A percentile compares a stretch with the other conserved stretches of the same genome.
phyloP scores from a whole-genome alignment of 1,140 invertebrate species.

The Drosophila quadrilineata region DNA sequence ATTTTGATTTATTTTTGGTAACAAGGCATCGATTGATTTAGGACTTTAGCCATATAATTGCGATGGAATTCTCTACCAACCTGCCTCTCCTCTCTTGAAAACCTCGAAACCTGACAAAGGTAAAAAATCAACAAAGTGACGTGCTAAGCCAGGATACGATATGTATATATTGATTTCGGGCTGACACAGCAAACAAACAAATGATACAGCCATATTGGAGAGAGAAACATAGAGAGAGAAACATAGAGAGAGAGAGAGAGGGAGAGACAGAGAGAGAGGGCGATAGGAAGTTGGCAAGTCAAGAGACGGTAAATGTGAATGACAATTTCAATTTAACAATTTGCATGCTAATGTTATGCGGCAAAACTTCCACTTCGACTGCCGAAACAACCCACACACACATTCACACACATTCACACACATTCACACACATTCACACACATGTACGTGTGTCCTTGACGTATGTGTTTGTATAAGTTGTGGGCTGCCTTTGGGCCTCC shows the following conservation, averaged over 20 bases:
- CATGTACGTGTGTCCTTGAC: neutral
- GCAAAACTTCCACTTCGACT: slow-evolving; percentile 34
- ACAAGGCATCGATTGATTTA: slow-evolving; percentile 54
- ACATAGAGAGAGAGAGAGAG: neutral
- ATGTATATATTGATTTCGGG: slow-evolving; percentile 50
- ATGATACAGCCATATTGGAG: slow-evolving; percentile 6
- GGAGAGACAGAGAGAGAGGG: neutral
- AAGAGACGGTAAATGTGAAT: slow-evolving; percentile 69
- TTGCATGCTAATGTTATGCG: slow-evolving; percentile 71
- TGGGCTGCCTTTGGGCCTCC: slow-evolving; percentile 41
- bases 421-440: neutral
- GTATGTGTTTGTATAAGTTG: slow-evolving; percentile 23
- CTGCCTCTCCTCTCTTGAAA: too few relatives aligned
- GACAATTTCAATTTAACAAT: slow-evolving; percentile 78
- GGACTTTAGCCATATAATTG: slow-evolving; percentile 42
- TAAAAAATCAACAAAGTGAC: slow-evolving; percentile 43
- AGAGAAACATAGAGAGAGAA: neutral
- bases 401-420: neutral
- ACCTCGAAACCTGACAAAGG: slow-evolving; percentile 46
- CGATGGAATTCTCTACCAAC: too few relatives aligned
- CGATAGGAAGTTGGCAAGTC: slow-evolving; percentile 39
- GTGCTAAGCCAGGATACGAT: slow-evolving; percentile 34
- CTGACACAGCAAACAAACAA: slow-evolving; percentile 2
- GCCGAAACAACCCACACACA: slow-evolving; percentile 44
- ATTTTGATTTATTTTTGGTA: slow-evolving; percentile 62